Base-by-base conservation (phyloP, 2,797 vertebrate genomes). In the Enteromius trimaculatus region DNA sequence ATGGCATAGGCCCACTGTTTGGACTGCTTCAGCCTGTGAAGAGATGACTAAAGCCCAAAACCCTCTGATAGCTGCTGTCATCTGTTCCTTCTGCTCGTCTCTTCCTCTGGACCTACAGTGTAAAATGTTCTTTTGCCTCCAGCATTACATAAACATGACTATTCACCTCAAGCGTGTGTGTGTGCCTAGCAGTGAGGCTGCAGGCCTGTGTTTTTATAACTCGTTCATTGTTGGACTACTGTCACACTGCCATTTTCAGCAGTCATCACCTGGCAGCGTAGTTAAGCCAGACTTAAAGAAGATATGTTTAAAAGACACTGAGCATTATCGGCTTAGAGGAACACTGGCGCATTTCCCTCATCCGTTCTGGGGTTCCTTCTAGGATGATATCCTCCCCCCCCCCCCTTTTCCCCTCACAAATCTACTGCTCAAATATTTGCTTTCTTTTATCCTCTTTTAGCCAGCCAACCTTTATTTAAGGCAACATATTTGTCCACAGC, bases 231-330 rank as follows among this genome's bases (percentile, higher is more conserved):
- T 81, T 85, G 72, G 83, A n/a, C 75, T 65, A 44, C 82, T 84
- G 77, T 79, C 70, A 77, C 69, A 88, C 81, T 55, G 68, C 90
- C 89, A 89, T 93, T 89, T 92, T 90, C 91, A 87, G 91, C 93
- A 92, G 85, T 93, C 90, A 93, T 95, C 95, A 93, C 94, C 91
- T 95, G 95, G 93, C 94, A 95, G 94, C 93, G 91, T 94, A 91
- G 89, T 92, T 93, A 90, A 92, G 91, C 84, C 91, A 92, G 91
- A 90, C 90, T 87, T 90, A 77, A 92, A 88, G 91, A 93, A 93
- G 93, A 90, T 92, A 92, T 90, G 92, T 90, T 94, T 93, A 92
- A 90, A 92, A 86, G 88, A 87, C 74, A 72, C 78, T 88, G 92
- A 90, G 93, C 93, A 94, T 93, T 92, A 93, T 94, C 94, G 92